Evolutionary conservation across 1,140 invertebrate genomes (phyloP), one percentile per base, ranked within the genome.

Genomic region (Hestina assimilis): DNA sequence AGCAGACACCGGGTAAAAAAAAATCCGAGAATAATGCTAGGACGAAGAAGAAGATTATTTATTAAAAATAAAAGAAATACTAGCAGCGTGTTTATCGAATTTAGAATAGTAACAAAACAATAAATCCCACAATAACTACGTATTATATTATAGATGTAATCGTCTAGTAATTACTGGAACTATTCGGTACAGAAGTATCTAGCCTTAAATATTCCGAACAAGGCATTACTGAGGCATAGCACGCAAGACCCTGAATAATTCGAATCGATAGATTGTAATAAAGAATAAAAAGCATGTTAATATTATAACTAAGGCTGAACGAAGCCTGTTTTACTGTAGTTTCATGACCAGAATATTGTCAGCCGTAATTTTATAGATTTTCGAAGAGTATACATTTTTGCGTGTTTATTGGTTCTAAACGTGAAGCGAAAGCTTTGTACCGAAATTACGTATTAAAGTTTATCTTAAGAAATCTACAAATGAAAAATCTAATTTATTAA

Each of bases 191-290:
- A 21, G 45, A 4, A 19, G n/a, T 2, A 28, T 33, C 45, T 47
- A 33, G 17, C 28, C 12, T 48, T 29, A 48, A 48, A 48, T 48
- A 48, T 48, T 48, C 31, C 33, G 31, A 35, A 29, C 28, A 19
- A 48, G 28, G 17, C 45, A 35, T 23, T 28, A 48, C 45, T 48
- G 45, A 21, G 45, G 45, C 11, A 21, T 11, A 35, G n/a, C 45
- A 48, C 45, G 45, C 45, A 26, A 50, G 47, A 38, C 47, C 47
- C 47, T 50, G 33, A 50, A 50, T 50, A 50, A 50, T 40, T 50
- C 21, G 33, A 50, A 50, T 50, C 47, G 19, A 50, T 50, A 50
- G 1, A 19, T 23, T 38, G 31, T 50, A 38, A 50, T 50, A 33
- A 38, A 23, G 47, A 50, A 40, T 38, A 40, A 50, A 50, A 40